These are phyloP conservation scores for Hydrotaea cyrtoneurina DNA, from an alignment of 2,888 invertebrate species.

Conservation along the genomic window DNA sequence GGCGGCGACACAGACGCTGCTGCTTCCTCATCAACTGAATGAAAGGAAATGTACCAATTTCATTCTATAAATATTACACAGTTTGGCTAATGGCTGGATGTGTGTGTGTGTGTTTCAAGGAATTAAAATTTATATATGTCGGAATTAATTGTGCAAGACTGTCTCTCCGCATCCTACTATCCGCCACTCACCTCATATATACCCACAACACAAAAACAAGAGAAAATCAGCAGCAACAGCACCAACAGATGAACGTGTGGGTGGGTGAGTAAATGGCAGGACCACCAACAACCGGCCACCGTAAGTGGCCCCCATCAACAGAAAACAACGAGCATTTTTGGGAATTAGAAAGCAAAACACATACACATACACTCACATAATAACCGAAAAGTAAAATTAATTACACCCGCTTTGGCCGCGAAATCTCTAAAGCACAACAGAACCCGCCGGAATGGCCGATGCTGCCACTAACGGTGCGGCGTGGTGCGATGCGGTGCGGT, in stretches of 20 bases:
- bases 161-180: neutral
- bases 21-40: neutral
- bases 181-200: too few species aligned
- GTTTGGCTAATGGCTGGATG: neutral
- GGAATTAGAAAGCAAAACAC: constrained; percentile 14
- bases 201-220: too few species aligned
- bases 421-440: neutral
- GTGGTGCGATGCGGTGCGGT: too few species aligned
- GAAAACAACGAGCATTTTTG: neutral
- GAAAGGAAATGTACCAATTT: constrained; percentile 14
- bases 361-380: neutral
- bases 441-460: neutral
- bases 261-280: too few species aligned
- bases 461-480: neutral
- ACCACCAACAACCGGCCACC: neutral
- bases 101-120: neutral
- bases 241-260: neutral
- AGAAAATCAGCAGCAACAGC: neutral
- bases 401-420: neutral
- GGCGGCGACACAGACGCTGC: neutral
- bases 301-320: neutral
- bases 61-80: constrained; percentile 8
- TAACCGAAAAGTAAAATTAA: constrained; percentile 16
- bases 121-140: constrained; percentile 6
- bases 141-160: constrained; percentile 25